These are phyloP conservation scores for Tryphoninae sp. DNA, from an alignment of 2,888 invertebrate species.

Conservation along the genomic window DNA sequence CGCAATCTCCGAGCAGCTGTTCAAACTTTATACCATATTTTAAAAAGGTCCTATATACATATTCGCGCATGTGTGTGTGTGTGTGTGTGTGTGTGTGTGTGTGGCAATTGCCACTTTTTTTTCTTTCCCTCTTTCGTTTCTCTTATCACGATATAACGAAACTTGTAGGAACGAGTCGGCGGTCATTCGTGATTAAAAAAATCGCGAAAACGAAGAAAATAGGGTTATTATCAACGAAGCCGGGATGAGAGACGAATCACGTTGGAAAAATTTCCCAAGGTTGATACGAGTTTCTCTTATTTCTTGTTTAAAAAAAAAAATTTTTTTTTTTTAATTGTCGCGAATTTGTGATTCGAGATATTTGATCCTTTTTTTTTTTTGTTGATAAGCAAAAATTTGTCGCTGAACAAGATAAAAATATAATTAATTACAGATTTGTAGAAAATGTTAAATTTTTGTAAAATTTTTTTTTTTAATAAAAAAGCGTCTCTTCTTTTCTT, in stretches of 20 bases:
- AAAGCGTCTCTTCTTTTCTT: slow-evolving; percentile 17
- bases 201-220: slow-evolving; percentile 55
- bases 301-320: slow-evolving; percentile 35
- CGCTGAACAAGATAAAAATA: slow-evolving; percentile 47
- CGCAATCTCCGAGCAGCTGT: slow-evolving; percentile 54
- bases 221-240: slow-evolving; percentile 41
- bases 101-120: slow-evolving; percentile 27
- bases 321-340: background rate
- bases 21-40: slow-evolving; percentile 43
- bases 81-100: background rate
- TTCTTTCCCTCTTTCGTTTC: slow-evolving; percentile 10
- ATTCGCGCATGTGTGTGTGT: background rate
- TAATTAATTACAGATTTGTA: slow-evolving; percentile 44
- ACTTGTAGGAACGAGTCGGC: slow-evolving; percentile 24
- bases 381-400: slow-evolving; percentile 11
- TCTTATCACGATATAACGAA: slow-evolving; percentile 36
- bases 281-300: slow-evolving; percentile 32
- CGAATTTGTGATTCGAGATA: slow-evolving; percentile 13
- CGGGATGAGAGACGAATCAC: slow-evolving; percentile 12
- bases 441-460: slow-evolving; percentile 26
- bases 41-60: slow-evolving; percentile 18
- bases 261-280: slow-evolving; percentile 47
- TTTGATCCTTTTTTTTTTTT: slow-evolving; percentile 8
- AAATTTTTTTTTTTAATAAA: slow-evolving; percentile 12
- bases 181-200: slow-evolving; percentile 53